Evolutionary conservation across 2,888 invertebrate genomes (phyloP).

Genomic region (Sinopyrophorus schimmeli): DNA sequence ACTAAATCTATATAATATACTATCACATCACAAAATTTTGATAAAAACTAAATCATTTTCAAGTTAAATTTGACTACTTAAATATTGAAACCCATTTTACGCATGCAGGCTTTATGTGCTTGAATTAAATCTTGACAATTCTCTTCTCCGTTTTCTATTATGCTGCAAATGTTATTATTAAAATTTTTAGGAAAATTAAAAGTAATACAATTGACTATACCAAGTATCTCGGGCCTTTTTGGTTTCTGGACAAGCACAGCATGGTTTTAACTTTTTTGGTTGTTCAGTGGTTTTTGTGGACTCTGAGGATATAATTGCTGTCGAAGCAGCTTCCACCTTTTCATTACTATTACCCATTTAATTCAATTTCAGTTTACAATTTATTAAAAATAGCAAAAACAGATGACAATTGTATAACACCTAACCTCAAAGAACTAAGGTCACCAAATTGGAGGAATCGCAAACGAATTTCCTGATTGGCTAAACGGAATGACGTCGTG

Average conservation of each 20-base stretch:
- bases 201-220: conserved; percentile 57
- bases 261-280: conserved; percentile 82
- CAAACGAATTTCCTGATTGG: too few relatives aligned
- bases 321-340: conserved; percentile 58
- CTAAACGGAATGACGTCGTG: too few relatives aligned
- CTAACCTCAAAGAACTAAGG: too few relatives aligned
- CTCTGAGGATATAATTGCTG: conserved; percentile 40
- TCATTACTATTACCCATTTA: conserved; percentile 61
- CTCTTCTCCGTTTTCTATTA: conserved; percentile 89
- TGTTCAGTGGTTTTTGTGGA: conserved; percentile 53
- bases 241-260: conserved; percentile 97
- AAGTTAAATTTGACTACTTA: too few relatives aligned
- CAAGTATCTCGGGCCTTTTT: conserved; percentile 88
- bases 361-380: too few relatives aligned
- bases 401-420: too few relatives aligned
- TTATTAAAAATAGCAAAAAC: too few relatives aligned
- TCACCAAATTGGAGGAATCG: too few relatives aligned
- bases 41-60: too few relatives aligned
- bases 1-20: too few relatives aligned
- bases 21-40: too few relatives aligned
- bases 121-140: conserved; percentile 89
- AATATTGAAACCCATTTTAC: conserved; percentile 93
- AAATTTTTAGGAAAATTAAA: conserved; percentile 1
- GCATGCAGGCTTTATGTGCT: conserved; percentile 96
- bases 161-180: conserved; percentile 60